These are phyloP conservation scores for Callopanchax toddi DNA, from an alignment of 2,113 vertebrate genomes.

Conservation along the genomic window DNA sequence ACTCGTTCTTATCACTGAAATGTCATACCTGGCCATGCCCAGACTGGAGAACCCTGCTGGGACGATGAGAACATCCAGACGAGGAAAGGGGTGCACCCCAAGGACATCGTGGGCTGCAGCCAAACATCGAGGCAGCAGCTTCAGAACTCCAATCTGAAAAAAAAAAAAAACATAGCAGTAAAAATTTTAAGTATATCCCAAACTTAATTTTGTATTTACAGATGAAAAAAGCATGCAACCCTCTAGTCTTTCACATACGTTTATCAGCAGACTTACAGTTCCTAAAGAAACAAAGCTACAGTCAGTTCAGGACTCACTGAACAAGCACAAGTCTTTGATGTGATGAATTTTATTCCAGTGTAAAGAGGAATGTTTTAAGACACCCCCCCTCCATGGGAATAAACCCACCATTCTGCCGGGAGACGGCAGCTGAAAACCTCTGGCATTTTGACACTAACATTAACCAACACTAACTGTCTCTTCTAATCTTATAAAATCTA, in stretches of 20 bases:
- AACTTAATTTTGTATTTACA: neutral
- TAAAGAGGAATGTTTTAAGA: conserved; percentile 10
- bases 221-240: neutral
- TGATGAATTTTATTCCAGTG: neutral
- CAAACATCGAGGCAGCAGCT: conserved; percentile 85
- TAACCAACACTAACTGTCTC: conserved; percentile 20
- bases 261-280: neutral
- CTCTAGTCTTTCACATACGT: neutral
- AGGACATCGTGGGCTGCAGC: conserved; percentile 85
- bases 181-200: neutral
- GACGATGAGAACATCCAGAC: conserved; percentile 92
- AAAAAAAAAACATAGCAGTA: conserved; percentile 17
- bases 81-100: conserved; percentile 92
- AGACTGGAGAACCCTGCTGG: conserved; percentile 93
- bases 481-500: conserved; percentile 39
- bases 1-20: neutral
- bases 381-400: neutral
- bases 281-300: neutral
- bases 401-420: conserved; percentile 14
- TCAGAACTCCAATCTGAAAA: conserved; percentile 74
- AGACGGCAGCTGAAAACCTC: conserved; percentile 26
- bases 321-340: neutral
- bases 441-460: conserved; percentile 26
- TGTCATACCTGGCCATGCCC: conserved; percentile 95
- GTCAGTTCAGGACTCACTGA: conserved; percentile 7